Evolutionary conservation across 2,113 vertebrate genomes (phyloP).

Genomic region (Seriola dumerili): DNA sequence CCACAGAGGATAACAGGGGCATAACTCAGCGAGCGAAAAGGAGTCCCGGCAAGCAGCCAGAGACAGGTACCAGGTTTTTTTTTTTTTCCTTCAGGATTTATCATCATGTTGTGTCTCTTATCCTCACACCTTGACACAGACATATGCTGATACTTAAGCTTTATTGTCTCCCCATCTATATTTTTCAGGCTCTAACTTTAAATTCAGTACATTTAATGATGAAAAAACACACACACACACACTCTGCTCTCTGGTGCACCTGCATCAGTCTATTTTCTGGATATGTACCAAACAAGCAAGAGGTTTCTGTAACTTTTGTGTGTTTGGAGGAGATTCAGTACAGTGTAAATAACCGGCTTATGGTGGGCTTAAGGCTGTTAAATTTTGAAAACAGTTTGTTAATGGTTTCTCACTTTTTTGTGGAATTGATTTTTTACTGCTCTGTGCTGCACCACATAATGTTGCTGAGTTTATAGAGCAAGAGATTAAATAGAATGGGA

Average conservation of each 20-base stretch:
- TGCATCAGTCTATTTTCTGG: slow-evolving; percentile 42
- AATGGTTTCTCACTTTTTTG: slow-evolving; percentile 63
- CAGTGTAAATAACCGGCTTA: slow-evolving; percentile 54
- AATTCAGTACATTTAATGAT: not conserved
- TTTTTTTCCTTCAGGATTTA: not conserved
- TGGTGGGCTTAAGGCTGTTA: slow-evolving; percentile 45
- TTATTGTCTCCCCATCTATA: not conserved
- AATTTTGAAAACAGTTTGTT: slow-evolving; percentile 66
- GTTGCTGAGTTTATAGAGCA: slow-evolving; percentile 69
- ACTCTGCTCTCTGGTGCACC: slow-evolving; percentile 42
- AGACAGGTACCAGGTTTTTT: slow-evolving; percentile 67
- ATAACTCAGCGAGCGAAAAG: slow-evolving; percentile 80
- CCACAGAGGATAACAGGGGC: slow-evolving; percentile 71
- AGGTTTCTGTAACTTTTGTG: slow-evolving; percentile 34
- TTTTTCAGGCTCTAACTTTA: slow-evolving; percentile 7
- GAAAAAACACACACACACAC: not conserved
- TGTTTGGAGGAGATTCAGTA: slow-evolving; percentile 46
- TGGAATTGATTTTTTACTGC: slow-evolving; percentile 60
- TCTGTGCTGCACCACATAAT: slow-evolving; percentile 55
- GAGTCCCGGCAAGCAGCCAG: slow-evolving; percentile 76
- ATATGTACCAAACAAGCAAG: not conserved
- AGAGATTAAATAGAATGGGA: slow-evolving; percentile 70
- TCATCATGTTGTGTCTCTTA: slow-evolving; percentile 2
- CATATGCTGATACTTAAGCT: not conserved
- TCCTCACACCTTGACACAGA: not conserved